These are phyloP conservation scores for Drosophila nigromelanica DNA, from an alignment of 1,140 invertebrate genomes.

Conservation along the genomic window DNA sequence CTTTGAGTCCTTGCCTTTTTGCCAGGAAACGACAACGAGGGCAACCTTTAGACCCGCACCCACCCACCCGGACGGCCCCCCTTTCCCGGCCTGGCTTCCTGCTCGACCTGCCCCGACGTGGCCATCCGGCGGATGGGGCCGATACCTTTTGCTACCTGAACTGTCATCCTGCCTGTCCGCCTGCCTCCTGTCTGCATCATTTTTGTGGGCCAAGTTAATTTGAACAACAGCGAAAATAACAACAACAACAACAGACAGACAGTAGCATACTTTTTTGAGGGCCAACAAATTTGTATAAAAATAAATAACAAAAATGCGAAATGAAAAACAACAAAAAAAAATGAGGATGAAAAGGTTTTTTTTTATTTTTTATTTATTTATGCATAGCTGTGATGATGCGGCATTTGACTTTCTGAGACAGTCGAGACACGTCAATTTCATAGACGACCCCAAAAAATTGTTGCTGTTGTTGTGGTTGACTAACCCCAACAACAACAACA, in stretches of 20 bases:
- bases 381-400: conserved; percentile 70
- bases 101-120: neutral
- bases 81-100: neutral
- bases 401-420: conserved; percentile 63
- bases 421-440: conserved; percentile 59
- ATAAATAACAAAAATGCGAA: conserved; percentile 6
- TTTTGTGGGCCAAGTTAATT: conserved; percentile 65
- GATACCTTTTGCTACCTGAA: conserved; percentile 41
- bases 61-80: too few relatives aligned
- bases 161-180: conserved; percentile 26
- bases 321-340: conserved; percentile 6
- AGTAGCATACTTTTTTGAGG: conserved; percentile 41
- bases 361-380: conserved; percentile 23
- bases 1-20: conserved; percentile 29
- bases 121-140: conserved; percentile 8
- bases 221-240: conserved; percentile 43
- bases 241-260: conserved; percentile 11
- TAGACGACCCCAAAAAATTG: conserved; percentile 31
- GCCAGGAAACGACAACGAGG: conserved; percentile 34
- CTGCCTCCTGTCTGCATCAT: conserved; percentile 27
- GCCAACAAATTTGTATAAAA: conserved; percentile 38
- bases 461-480: conserved; percentile 2
- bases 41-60: conserved; percentile 17
- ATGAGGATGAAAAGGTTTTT: conserved; percentile 20
- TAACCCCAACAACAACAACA: conserved; percentile 14